Evolutionary conservation across 2,888 invertebrate species (phyloP), one percentile per base, ranked within the genome.

Genomic region (Ophraella communa): DNA sequence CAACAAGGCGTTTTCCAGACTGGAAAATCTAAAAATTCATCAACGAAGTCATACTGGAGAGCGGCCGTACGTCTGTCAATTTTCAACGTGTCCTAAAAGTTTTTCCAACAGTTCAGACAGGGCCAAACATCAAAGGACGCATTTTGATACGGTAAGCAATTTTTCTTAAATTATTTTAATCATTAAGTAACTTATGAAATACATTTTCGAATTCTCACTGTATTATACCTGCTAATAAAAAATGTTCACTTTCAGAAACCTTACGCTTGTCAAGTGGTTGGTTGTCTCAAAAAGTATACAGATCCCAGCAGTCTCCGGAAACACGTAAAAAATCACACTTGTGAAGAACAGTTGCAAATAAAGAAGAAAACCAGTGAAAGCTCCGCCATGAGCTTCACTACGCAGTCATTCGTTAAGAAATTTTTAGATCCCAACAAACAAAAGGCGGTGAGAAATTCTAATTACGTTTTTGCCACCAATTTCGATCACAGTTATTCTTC

Each of bases 61-160:
- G 82, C 87, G 97, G 45, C 98, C 98, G 0, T 98, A 98, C 79
- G 88, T 93, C 63, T 99, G 98, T 77, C 96, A 96, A 72, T 95
- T 94, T 72, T 89, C 91, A 0, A 93, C 93, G 58, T 99, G 98
- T 81, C 85, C 90, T 51, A 98, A 99, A 82, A 96, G 98, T 1
- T 99, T 99, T 84, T 97, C 96, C 77, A 99, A 99, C 83, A 98
- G 98, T 67, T 98, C 97, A 0, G 99, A 99, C 81, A 85, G 98
- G 56, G 98, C 98, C 5, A 99, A 99, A 83, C 99, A 99, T 84
- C 98, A 98, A 84, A 85, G 98, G 74, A 99, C 98, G 1, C 99
- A 99, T 83, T 96, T 96, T 74, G 97, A 98, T 83, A 95, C 96
- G 80, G 98, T 98, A 86, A 89, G 91, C 87, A 39, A 47, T 39